Conservation (phyloP, 2,113 vertebrate genomes). For the Ammodytes dubius region DNA sequence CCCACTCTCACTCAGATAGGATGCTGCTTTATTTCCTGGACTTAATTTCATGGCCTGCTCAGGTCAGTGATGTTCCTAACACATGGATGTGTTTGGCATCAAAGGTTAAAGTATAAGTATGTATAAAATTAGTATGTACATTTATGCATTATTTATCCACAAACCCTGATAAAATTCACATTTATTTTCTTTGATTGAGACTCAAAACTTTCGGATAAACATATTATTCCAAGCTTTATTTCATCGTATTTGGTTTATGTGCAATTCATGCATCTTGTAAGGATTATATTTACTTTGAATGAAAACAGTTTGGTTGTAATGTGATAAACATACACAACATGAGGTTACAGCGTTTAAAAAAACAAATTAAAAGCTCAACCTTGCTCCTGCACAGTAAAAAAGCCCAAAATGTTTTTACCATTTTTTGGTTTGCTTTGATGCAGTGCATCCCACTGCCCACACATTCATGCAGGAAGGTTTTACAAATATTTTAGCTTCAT, state of each 20-base stretch:
- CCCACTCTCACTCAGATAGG: conserved; percentile 35
- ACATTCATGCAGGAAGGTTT: background rate
- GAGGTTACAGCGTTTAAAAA: background rate
- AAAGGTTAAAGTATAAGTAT: background rate
- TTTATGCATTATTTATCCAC: background rate
- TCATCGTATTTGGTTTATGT: background rate
- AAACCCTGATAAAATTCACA: background rate
- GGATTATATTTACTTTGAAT: background rate
- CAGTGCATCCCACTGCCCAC: background rate
- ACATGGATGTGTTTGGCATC: background rate
- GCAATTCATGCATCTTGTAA: background rate
- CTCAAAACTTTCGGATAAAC: background rate
- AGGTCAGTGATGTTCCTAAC: background rate
- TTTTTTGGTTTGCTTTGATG: background rate
- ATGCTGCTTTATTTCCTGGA: conserved; percentile 23
- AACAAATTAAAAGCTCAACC: background rate
- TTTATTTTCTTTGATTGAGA: background rate
- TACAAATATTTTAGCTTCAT: background rate
- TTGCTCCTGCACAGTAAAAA: background rate
- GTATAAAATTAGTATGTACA: background rate
- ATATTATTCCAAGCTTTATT: background rate
- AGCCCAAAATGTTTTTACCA: background rate
- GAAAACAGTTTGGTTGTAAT: background rate
- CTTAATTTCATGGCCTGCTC: conserved; percentile 40
- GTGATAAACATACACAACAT: background rate